Conservation (phyloP, 1,140 invertebrate genomes). For the Drosophila kepulauana region DNA sequence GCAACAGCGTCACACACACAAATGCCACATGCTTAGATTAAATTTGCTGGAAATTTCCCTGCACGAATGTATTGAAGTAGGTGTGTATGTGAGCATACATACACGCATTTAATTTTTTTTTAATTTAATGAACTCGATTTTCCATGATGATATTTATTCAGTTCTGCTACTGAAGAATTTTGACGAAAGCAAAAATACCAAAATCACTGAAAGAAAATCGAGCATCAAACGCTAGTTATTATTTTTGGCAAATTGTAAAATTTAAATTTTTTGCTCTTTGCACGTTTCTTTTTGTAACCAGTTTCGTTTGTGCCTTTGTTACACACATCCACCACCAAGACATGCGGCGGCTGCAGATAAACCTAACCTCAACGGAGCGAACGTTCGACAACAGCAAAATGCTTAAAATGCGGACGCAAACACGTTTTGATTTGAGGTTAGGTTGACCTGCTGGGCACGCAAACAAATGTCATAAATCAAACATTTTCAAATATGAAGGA, state of each 20-base stretch:
- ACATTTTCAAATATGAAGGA: constrained; percentile 19
- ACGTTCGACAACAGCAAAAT: constrained; percentile 14
- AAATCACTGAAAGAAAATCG: constrained; percentile 79
- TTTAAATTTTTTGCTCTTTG: constrained; percentile 48
- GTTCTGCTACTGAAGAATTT: constrained; percentile 85
- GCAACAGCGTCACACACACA: constrained; percentile 63
- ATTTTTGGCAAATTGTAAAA: constrained; percentile 14
- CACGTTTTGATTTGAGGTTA: constrained; percentile 68
- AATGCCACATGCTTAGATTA: constrained; percentile 48
- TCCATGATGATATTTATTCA: constrained; percentile 78
- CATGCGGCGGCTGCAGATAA: constrained; percentile 40
- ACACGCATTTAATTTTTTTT: constrained; percentile 23
- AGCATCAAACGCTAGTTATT: constrained; percentile 36
- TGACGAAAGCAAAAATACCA: constrained; percentile 84
- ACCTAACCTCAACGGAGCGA: constrained; percentile 43
- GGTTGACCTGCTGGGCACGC: constrained; percentile 53
- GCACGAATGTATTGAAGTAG: constrained; percentile 34
- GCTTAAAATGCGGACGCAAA: constrained; percentile 35
- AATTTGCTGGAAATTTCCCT: constrained; percentile 77
- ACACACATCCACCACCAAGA: constrained; percentile 51
- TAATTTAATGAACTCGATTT: constrained; percentile 56
- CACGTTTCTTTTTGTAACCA: constrained; percentile 51
- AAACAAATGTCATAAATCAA: constrained; percentile 46
- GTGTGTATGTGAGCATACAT: constrained; percentile 11
- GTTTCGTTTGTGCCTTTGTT: constrained; percentile 55